A percentile compares a stretch with the other conserved stretches of the same genome.
Evolutionary conservation across 2,113 vertebrate species (phyloP).

Genomic region (Elephantulus edwardii): DNA sequence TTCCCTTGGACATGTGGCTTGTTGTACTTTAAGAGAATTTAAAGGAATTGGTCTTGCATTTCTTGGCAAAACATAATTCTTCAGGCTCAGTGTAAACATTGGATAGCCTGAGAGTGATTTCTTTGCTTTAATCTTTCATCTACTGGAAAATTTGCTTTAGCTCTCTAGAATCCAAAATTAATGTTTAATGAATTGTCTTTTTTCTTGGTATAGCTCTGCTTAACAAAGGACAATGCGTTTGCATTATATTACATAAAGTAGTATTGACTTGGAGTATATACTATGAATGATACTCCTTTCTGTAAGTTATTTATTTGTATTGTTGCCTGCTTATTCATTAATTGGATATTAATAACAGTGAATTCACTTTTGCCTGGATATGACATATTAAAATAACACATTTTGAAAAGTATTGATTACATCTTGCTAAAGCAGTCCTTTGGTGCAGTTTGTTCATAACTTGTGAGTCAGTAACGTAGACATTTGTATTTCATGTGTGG

Average conservation of each 20-base stretch:
- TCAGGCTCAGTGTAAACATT: background rate
- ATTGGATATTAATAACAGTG: background rate
- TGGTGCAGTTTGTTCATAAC: background rate
- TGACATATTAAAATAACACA: background rate
- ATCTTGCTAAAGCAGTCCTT: background rate
- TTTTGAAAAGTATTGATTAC: background rate
- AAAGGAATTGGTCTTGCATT: background rate
- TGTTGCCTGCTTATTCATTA: background rate
- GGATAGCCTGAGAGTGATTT: conserved; percentile 12
- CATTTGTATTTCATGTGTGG: background rate
- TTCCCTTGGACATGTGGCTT: background rate
- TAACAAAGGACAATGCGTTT: background rate
- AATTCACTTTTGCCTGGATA: background rate
- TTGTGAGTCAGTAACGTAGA: background rate
- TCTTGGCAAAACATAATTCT: background rate
- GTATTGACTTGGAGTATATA: background rate
- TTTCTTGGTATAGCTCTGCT: background rate
- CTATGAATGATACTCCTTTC: background rate
- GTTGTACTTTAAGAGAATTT: conserved; percentile 32
- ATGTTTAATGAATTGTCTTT: background rate
- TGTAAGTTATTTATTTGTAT: background rate
- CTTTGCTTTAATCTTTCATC: background rate
- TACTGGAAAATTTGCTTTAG: conserved; percentile 7
- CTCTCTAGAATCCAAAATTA: background rate
- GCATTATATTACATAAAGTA: background rate